Evolutionary conservation across 2,888 invertebrate genomes (phyloP).

Genomic region (Acleris literana): DNA sequence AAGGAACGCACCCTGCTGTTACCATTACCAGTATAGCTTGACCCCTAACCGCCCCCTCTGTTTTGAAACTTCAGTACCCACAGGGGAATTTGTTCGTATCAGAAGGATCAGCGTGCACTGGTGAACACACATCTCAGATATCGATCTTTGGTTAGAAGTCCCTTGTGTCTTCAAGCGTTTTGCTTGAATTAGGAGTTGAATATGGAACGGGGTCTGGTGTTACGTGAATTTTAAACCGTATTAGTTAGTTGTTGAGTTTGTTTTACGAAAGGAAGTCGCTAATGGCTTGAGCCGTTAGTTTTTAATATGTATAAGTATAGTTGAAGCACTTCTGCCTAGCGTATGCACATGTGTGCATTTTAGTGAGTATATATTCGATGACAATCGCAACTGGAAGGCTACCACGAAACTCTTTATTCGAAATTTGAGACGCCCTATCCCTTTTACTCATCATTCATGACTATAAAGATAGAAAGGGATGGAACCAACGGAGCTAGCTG

Average conservation of each 20-base stretch:
- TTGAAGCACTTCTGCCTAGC: not conserved
- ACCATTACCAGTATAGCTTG: slow-evolving; percentile 58
- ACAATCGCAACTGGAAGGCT: no score
- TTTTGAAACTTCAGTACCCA: slow-evolving; percentile 39
- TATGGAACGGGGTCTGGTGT: slow-evolving; percentile 54
- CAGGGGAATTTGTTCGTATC: slow-evolving; percentile 58
- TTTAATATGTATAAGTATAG: not conserved
- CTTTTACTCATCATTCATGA: no score
- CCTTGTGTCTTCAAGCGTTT: slow-evolving; percentile 73
- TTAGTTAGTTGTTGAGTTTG: not conserved
- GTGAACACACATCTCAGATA: slow-evolving; percentile 76
- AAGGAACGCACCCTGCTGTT: slow-evolving; percentile 68
- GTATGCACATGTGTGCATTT: no score
- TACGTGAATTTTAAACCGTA: slow-evolving; percentile 8
- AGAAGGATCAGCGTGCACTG: slow-evolving; percentile 59
- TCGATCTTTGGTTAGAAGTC: slow-evolving; percentile 76
- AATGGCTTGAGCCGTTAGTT: slow-evolving; percentile 14
- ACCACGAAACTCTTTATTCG: no score
- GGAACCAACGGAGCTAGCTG: no score
- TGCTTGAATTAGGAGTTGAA: slow-evolving; percentile 71
- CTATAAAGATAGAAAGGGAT: no score
- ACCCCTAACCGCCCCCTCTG: slow-evolving; percentile 53
- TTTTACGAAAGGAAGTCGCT: not conserved
- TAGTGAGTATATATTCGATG: no score
- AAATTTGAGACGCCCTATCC: no score